Conservation (phyloP, 1,140 invertebrate species). For the Drosophila setifemur region DNA sequence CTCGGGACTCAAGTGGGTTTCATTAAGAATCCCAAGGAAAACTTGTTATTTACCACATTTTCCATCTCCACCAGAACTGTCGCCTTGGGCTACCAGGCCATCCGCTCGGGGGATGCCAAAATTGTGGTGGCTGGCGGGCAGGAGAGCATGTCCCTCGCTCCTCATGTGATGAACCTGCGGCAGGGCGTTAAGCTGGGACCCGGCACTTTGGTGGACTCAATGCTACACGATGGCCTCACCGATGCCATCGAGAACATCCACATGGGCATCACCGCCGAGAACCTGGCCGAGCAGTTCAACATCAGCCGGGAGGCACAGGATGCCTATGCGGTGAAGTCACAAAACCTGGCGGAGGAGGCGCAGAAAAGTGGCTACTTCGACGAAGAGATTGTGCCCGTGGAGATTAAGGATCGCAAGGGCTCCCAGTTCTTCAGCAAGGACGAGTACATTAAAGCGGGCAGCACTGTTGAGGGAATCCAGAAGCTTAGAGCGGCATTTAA, state of each 20-base stretch:
- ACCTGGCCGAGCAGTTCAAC: slow-evolving; percentile 88
- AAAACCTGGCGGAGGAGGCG: slow-evolving; percentile 87
- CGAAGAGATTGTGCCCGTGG: slow-evolving; percentile 88
- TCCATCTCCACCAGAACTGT: slow-evolving; percentile 85
- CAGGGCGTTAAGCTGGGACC: slow-evolving; percentile 88
- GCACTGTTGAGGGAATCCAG: slow-evolving; percentile 85
- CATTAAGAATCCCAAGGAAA: not conserved
- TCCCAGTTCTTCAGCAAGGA: slow-evolving; percentile 84
- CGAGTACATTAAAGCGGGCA: slow-evolving; percentile 87
- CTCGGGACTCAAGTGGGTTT: slow-evolving; percentile 90
- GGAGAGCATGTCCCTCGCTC: slow-evolving; percentile 93
- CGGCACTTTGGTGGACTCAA: slow-evolving; percentile 86
- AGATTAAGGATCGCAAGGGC: slow-evolving; percentile 84
- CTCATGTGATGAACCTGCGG: slow-evolving; percentile 88
- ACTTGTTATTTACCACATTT: not conserved
- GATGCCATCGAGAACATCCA: slow-evolving; percentile 91
- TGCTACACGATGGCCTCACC: slow-evolving; percentile 90
- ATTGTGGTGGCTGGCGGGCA: slow-evolving; percentile 92
- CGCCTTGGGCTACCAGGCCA: slow-evolving; percentile 87
- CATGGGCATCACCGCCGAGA: slow-evolving; percentile 95
- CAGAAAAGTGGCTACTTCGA: slow-evolving; percentile 87
- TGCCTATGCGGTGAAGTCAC: slow-evolving; percentile 88
- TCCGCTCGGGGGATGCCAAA: slow-evolving; percentile 87
- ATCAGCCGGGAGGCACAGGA: slow-evolving; percentile 91
- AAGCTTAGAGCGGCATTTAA: slow-evolving; percentile 87